Base-by-base conservation (phyloP, 2,888 invertebrate species). In the Enchytraeus crypticus region DNA sequence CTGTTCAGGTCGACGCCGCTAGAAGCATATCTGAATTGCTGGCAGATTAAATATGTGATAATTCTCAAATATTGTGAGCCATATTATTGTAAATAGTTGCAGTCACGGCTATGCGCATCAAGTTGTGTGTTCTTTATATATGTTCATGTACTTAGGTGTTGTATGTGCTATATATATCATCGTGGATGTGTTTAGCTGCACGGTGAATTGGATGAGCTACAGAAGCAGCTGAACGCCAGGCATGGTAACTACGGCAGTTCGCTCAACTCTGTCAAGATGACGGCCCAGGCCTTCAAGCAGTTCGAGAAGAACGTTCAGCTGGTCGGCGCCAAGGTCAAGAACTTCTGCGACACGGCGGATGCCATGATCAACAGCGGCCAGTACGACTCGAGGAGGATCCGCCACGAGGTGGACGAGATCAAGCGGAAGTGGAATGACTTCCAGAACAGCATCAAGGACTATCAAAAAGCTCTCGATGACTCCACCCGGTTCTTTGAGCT, bases 271-370 rank as follows among this genome's bases (percentile, higher is more conserved):
- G 87, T 87, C 5, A 85, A 85, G 75, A 84, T 86, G 57, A 86
- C 86, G 51, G 85, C 87, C 5, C 80, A 84, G 67, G 85, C 87
- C 34, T 89, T 88, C 74, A 83, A 83, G 64, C 85, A 87, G 71
- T 88, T 89, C 76, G 88, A 89, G 79, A 85, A 85, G 77, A 88
- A 87, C 57, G 85, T 89, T 67, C 84, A 86, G 82, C 88, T 89
- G 69, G 81, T 88, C 68, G 87, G 87, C 73, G 83, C 84, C 71
- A 84, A 86, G 71, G 86, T 89, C 65, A 82, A 84, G 66, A 84
- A 83, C 63, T 88, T 89, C 73, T 83, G 86, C 27, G 77, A 65
- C 76, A 79, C 69, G 32, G 86, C 87, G 0, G 85, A 87, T 72
- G 79, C 82, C 63, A 77, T 81, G 77, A 74, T 81, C 46, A 70